A percentile compares a stretch with the other conserved stretches of the same genome.
Conservation (phyloP, 2,113 vertebrate species). For the Malaclemys terrapin region DNA sequence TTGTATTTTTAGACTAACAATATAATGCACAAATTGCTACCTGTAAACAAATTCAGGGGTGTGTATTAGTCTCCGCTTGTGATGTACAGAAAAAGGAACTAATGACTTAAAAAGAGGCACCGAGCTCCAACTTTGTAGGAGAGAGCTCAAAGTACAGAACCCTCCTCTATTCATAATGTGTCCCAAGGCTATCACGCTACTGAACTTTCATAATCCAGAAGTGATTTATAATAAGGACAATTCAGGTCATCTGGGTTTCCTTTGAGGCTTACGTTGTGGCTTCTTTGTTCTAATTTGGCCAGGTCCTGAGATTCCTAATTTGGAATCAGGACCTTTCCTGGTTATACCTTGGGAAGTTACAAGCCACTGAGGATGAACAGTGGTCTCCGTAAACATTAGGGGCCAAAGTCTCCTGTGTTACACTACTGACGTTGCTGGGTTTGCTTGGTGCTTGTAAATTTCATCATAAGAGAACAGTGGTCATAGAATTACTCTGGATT, state of each 20-base stretch:
- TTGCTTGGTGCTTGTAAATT: not conserved
- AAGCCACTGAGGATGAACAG: not conserved
- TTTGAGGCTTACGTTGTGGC: slow-evolving; percentile 8
- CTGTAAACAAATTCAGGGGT: not conserved
- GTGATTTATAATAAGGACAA: not conserved
- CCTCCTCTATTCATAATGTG: not conserved
- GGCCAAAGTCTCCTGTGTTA: not conserved
- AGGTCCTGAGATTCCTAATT: slow-evolving; percentile 25
- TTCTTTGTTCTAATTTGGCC: slow-evolving; percentile 28
- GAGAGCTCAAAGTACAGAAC: not conserved
- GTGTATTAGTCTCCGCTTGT: not conserved
- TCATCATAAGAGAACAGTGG: not conserved
- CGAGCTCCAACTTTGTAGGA: not conserved
- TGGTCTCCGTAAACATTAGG: not conserved
- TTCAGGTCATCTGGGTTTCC: slow-evolving; percentile 22
- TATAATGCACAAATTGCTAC: not conserved
- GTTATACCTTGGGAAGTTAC: not conserved
- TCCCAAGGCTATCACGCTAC: not conserved
- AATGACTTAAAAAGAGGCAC: slow-evolving; percentile 14
- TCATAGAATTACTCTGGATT: not conserved
- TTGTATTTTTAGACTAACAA: not conserved
- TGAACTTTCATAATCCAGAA: slow-evolving; percentile 43
- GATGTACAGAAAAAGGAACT: slow-evolving; percentile 14
- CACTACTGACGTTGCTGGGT: not conserved
- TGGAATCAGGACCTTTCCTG: not conserved